Evolutionary conservation across 2,113 vertebrate species (phyloP).

Genomic region (Peromyscus californicus): DNA sequence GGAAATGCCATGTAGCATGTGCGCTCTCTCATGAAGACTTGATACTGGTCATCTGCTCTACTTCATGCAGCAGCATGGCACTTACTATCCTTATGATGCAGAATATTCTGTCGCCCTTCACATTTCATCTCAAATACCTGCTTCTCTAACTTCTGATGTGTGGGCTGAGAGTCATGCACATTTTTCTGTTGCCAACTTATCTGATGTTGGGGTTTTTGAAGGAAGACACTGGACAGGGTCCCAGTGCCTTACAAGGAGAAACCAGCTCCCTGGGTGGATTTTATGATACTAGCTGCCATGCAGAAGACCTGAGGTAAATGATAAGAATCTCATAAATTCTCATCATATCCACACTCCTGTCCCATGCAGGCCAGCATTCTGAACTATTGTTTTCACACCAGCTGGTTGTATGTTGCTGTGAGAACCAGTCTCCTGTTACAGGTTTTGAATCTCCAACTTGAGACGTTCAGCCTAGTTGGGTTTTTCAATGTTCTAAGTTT

Average conservation of each 20-base stretch:
- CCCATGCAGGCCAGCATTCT: not conserved
- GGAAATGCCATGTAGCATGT: not conserved
- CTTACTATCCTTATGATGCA: rapidly evolving
- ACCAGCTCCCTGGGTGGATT: not conserved
- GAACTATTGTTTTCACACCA: not conserved
- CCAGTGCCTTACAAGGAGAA: too few relatives aligned
- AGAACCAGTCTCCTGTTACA: not conserved
- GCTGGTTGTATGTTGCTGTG: not conserved
- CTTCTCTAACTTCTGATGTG: not conserved
- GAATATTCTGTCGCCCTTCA: not conserved
- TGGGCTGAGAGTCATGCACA: rapidly evolving
- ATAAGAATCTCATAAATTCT: too few relatives aligned
- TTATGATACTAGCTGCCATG: too few relatives aligned
- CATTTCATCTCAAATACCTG: not conserved
- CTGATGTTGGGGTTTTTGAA: not conserved
- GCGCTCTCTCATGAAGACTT: not conserved
- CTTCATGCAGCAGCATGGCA: not conserved
- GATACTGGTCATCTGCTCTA: not conserved
- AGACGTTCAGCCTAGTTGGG: not conserved
- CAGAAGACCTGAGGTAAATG: not conserved
- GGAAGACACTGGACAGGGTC: not conserved
- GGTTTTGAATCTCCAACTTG: not conserved
- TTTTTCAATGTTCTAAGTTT: too few relatives aligned
- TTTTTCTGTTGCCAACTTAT: not conserved
- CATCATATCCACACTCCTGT: too few relatives aligned